Base-by-base conservation (phyloP, 2,888 invertebrate species). In the Pheosia gnoma region DNA sequence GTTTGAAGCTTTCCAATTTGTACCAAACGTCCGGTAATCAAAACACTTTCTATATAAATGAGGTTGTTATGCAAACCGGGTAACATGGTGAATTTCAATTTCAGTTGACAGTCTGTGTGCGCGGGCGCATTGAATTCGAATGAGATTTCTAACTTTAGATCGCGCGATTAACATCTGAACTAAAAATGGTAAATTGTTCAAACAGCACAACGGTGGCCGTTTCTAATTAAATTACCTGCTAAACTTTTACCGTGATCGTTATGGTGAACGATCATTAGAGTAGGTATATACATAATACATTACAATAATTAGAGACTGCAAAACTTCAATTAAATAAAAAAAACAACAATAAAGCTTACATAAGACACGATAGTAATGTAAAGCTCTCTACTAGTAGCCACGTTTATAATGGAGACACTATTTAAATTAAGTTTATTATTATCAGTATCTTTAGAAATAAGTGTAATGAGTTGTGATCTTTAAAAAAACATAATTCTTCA, bases 11-110 rank as follows among this genome's bases (percentile, higher is more conserved):
- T 93, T 92, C 91, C 84, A 90, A 90, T 84, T 82, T 72, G 71
- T 77, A 71, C 78, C 74, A 74, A 65, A 83, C 84, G 84, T 80
- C 80, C 81, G 80, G 84, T 13, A 10, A 57, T 57, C 57, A 57
- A 90, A 88, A 87, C 86, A 89, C 93, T 93, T 93, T 93, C 93
- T 92, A 93, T 87, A 87, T 87, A 86, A 87, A 86, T 82, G 84
- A 64, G 76, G 72, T 68, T 85, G 86, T 89, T 91, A 92, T 91
- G 92, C 91, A 90, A 91, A 93, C 89, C 79, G 82, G 77, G 88
- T 89, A 87, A 90, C 91, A 85, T 75, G 66, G 81, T 88, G 93
- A 91, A 93, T 92, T 88, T 82, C 87, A 93, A 93, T 90, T 86
- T 84, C 84, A 87, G 82, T 79, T 57, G 82, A 84, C 82, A 84